Percentiles rank a stretch among this genome's conserved stretches.
Evolutionary conservation across 2,888 invertebrate species (phyloP).

Genomic region (Seladonia tumulorum): DNA sequence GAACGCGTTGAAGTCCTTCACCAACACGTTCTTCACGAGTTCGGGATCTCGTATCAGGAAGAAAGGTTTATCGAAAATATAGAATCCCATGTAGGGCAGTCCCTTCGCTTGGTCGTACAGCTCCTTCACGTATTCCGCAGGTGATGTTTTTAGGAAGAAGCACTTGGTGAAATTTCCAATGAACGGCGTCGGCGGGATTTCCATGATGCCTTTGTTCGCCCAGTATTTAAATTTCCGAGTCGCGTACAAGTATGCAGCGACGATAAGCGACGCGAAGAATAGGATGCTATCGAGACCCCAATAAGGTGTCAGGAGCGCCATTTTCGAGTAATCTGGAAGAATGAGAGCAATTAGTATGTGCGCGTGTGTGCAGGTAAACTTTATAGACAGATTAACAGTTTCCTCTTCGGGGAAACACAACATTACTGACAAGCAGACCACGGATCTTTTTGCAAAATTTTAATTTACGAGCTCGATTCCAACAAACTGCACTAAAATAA

Average conservation of each 20-base stretch:
- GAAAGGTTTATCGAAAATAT: slow-evolving; percentile 83
- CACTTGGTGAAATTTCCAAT: slow-evolving; percentile 83
- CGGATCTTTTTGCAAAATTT: too few relatives aligned
- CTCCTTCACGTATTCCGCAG: slow-evolving; percentile 80
- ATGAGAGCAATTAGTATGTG: not conserved
- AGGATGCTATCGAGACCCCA: slow-evolving; percentile 74
- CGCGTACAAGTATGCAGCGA: slow-evolving; percentile 72
- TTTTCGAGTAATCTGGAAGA: slow-evolving; percentile 40
- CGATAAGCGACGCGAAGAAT: slow-evolving; percentile 50
- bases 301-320: slow-evolving; percentile 71
- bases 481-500: too few relatives aligned
- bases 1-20: slow-evolving; percentile 85
- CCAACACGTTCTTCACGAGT: slow-evolving; percentile 83
- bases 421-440: too few relatives aligned
- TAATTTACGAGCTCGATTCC: too few relatives aligned
- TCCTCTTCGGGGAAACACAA: too few relatives aligned
- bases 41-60: slow-evolving; percentile 84
- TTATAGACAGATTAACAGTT: too few relatives aligned
- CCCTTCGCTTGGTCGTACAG: slow-evolving; percentile 80
- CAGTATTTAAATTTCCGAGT: slow-evolving; percentile 79
- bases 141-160: slow-evolving; percentile 74
- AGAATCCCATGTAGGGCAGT: slow-evolving; percentile 81
- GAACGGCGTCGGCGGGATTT: slow-evolving; percentile 81
- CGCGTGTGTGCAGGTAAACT: not conserved
- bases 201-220: slow-evolving; percentile 82